Conservation (phyloP, 2,888 invertebrate genomes). For the Philonicus albiceps region DNA sequence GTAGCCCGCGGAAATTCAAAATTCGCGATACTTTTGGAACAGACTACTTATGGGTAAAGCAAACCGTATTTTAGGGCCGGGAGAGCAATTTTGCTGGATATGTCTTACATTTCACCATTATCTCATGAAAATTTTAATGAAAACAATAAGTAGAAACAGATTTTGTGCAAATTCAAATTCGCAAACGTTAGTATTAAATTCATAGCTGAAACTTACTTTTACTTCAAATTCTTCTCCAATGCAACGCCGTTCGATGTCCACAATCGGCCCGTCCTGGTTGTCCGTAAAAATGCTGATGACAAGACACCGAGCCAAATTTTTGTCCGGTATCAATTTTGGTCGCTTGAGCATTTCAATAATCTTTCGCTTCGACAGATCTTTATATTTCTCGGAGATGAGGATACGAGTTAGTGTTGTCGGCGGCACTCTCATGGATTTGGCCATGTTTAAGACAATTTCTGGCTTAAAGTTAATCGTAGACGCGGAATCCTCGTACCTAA, state of each 20-base stretch:
- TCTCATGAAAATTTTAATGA: no score
- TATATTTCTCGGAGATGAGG: conserved; percentile 57
- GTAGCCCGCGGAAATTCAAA: no score
- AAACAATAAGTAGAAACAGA: no score
- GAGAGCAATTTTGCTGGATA: no score
- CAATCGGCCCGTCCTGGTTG: conserved; percentile 82
- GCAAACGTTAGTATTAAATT: background rate
- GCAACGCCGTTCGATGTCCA: conserved; percentile 80
- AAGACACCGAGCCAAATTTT: conserved; percentile 57
- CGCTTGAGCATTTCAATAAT: conserved; percentile 56
- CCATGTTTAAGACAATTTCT: background rate
- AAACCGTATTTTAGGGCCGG: no score
- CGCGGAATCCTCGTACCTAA: background rate
- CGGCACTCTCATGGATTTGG: conserved; percentile 50
- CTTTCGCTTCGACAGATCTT: conserved; percentile 53
- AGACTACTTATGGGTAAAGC: no score
- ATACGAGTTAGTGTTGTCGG: conserved; percentile 57
- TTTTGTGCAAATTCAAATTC: no score
- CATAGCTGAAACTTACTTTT: conserved; percentile 63
- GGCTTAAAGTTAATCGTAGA: background rate
- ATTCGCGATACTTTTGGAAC: no score
- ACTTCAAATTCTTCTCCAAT: conserved; percentile 87
- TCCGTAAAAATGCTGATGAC: conserved; percentile 79
- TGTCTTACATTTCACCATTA: no score
- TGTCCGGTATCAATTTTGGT: conserved; percentile 58